Conservation (phyloP, 1,140 invertebrate genomes). For the Dolichoris vasculosae region DNA sequence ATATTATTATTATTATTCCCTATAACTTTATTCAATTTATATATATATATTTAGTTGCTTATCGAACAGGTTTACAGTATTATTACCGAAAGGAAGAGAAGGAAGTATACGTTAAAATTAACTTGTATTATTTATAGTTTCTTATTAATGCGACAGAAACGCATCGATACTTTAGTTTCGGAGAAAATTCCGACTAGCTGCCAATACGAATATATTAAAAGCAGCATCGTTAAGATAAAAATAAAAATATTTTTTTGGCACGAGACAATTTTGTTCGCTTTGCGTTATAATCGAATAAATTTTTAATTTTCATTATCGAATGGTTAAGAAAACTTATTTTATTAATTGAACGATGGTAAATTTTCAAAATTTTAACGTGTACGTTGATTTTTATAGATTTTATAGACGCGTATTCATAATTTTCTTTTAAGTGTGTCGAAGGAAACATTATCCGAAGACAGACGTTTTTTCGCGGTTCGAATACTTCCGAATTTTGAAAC, state of each 20-base stretch:
- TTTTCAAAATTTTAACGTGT: too few relatives aligned
- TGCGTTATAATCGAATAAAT: too few relatives aligned
- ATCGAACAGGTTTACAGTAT: background rate
- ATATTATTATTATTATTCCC: background rate
- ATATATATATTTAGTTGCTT: background rate
- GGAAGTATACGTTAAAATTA: background rate
- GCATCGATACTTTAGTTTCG: background rate
- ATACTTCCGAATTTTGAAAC: background rate
- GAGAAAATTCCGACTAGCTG: background rate
- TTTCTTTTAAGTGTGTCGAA: too few relatives aligned
- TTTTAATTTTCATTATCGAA: background rate
- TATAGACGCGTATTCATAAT: too few relatives aligned
- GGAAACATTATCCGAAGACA: background rate
- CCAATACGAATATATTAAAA: slow-evolving; percentile 9
- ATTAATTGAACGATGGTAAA: too few relatives aligned
- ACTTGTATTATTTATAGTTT: background rate
- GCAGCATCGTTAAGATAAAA: background rate
- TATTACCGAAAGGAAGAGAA: background rate
- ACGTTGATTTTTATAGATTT: too few relatives aligned
- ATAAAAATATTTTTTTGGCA: background rate
- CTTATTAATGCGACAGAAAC: background rate
- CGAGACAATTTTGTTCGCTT: background rate
- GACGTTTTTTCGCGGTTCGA: background rate
- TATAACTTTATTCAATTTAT: background rate
- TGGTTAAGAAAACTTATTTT: background rate